Base-by-base conservation (phyloP, 2,888 invertebrate species). In the Chalcis sispes region DNA sequence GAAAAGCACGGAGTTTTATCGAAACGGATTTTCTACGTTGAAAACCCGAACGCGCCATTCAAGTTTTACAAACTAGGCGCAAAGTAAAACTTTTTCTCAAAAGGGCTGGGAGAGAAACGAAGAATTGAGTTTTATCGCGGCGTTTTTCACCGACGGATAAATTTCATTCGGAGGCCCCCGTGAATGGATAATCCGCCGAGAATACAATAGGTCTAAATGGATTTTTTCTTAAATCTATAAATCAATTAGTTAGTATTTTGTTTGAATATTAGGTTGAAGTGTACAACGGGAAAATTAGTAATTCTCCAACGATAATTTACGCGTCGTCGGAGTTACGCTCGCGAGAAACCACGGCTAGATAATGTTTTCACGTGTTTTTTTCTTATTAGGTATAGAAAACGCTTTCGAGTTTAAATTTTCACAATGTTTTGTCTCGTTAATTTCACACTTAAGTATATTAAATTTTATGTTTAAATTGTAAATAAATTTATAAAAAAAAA, bases 161-260 rank as follows among this genome's bases (percentile, higher is more conserved):
- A 29, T 40, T 27, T 2, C n/a, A 10, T 23, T 10, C 29, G 13
- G 58, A 2, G 20, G 46, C n/a, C 61, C 1, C 36, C 2, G 65
- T n/a, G 7, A 52, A 29, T 48, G 15, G 46, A 64, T 48, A 64
- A 67, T 67, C 42, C 56, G n/a, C 25, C n/a, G 18, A 48, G 32
- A 0, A 15, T 20, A 70, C 25, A 50, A 70, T 25, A 36, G 36
- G 8, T 36, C 42, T 59, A 46, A 61, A 48, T 23, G 36, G 61
- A 50, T 50, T 61, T 58, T 42, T 42, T 18, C 10, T 50, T 36
- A 36, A 18, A 36, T 23, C 50, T 59, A 50, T 61, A 61, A 70
- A 70, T 70, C 70, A 70, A 40, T 61, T 52, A 52, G 36, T 8
- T 23, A n/a, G 29, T 25, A 2, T n/a, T 15, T 2, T 40, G 25